Percentiles rank a stretch among this genome's conserved stretches.
These are phyloP conservation scores for Misgurnus anguillicaudatus DNA, from an alignment of 2,113 vertebrate species.

Conservation along the genomic window DNA sequence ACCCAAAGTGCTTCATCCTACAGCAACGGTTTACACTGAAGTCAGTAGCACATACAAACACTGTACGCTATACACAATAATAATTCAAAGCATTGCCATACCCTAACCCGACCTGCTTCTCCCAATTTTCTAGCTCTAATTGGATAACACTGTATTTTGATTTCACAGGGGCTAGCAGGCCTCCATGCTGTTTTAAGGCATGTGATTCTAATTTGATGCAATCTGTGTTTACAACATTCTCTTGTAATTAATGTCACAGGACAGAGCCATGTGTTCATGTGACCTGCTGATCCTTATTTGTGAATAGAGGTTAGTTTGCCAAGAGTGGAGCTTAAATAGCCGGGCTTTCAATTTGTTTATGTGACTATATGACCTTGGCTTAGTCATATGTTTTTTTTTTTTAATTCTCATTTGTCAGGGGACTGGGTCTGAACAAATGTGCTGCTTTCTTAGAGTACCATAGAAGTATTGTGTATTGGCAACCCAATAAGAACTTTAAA, in stretches of 20 bases:
- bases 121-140: constrained; percentile 19
- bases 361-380: constrained; percentile 1
- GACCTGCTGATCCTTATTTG: background rate
- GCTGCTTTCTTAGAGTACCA: background rate
- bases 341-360: background rate
- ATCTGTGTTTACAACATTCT: constrained; percentile 30
- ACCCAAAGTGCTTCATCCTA: constrained; percentile 24
- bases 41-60: background rate
- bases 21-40: background rate
- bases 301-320: constrained; percentile 1
- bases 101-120: background rate
- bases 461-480: background rate
- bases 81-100: constrained; percentile 1
- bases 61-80: background rate
- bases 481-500: background rate
- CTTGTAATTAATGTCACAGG: constrained; percentile 24
- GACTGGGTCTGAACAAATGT: background rate
- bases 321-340: background rate
- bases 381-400: background rate
- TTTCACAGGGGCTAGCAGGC: constrained; percentile 10
- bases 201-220: constrained; percentile 22
- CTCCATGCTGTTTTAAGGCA: constrained; percentile 6
- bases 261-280: background rate
- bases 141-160: constrained; percentile 32
- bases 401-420: background rate